A percentile compares a stretch with the other conserved stretches of the same genome.
phyloP scores from a whole-genome alignment of 1,140 invertebrate species.

The Hyposmocoma kahamanoa region DNA sequence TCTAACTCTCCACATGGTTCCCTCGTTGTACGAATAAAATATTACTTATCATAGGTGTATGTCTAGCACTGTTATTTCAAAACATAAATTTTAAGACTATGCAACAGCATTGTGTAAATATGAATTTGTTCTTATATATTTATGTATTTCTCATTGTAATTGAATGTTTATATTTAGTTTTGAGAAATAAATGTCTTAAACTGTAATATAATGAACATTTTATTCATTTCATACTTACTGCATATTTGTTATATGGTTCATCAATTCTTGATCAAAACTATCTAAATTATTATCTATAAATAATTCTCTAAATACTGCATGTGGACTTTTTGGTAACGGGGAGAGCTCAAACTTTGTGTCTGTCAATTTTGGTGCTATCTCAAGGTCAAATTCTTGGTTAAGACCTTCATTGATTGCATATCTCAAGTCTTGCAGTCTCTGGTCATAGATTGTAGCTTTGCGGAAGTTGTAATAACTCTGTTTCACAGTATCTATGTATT shows the following conservation, averaged over 20 bases:
- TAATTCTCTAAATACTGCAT: slow-evolving; percentile 56
- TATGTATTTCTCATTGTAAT: too few species aligned
- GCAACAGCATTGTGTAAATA: too few species aligned
- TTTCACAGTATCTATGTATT: slow-evolving; percentile 57
- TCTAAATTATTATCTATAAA: slow-evolving; percentile 52
- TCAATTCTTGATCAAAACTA: slow-evolving; percentile 56
- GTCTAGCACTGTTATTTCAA: too few species aligned
- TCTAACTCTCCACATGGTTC: too few species aligned
- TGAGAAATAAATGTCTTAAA: too few species aligned
- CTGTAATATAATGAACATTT: too few species aligned
- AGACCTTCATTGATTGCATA: slow-evolving; percentile 70
- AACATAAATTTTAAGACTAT: too few species aligned
- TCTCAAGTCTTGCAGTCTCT: slow-evolving; percentile 61
- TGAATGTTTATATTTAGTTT: too few species aligned
- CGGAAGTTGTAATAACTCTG: slow-evolving; percentile 71
- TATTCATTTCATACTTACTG: slow-evolving; percentile 49
- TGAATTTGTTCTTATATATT: too few species aligned
- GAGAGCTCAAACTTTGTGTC: slow-evolving; percentile 6
- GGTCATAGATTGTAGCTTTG: slow-evolving; percentile 63
- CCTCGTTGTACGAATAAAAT: too few species aligned
- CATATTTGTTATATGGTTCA: slow-evolving; percentile 47
- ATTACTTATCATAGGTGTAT: too few species aligned
- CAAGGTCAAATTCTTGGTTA: slow-evolving; percentile 50
- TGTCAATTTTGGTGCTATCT: slow-evolving; percentile 14
- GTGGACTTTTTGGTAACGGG: slow-evolving; percentile 43